These are phyloP conservation scores for Miniopterus natalensis DNA, from an alignment of 2,113 vertebrate genomes.

Conservation along the genomic window DNA sequence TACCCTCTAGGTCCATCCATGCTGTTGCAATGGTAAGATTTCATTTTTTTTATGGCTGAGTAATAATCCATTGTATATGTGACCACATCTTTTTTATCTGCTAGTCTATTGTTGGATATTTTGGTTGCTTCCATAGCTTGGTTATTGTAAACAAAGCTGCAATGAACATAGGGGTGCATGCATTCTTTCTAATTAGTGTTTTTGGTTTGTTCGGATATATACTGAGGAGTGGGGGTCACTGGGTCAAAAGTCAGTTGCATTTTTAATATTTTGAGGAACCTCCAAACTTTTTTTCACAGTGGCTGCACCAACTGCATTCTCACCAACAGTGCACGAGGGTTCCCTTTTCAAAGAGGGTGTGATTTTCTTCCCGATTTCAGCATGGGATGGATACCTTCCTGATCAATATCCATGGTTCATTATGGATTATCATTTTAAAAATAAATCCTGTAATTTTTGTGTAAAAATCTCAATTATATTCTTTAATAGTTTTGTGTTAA, in stretches of 20 bases:
- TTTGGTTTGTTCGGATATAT: background rate
- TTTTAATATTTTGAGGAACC: background rate
- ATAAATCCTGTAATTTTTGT: background rate
- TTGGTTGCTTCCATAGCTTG: background rate
- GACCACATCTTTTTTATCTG: background rate
- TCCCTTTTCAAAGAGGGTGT: background rate
- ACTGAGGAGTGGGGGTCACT: background rate
- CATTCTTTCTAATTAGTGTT: background rate
- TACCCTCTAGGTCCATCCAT: background rate
- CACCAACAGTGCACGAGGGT: background rate
- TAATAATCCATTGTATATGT: background rate
- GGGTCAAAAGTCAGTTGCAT: background rate
- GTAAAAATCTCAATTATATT: background rate
- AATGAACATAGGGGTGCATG: background rate
- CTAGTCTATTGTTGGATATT: background rate
- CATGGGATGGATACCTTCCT: background rate
- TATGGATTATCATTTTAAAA: slow-evolving; percentile 39
- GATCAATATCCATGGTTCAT: background rate
- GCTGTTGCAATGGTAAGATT: background rate
- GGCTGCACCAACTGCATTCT: background rate
- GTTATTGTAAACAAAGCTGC: background rate
- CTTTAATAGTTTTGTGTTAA: background rate
- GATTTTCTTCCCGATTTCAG: background rate
- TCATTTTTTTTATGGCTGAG: background rate
- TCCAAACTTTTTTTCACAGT: background rate